Evolutionary conservation across 2,797 vertebrate species (phyloP).

Genomic region (Chaenodraco wilsoni): DNA sequence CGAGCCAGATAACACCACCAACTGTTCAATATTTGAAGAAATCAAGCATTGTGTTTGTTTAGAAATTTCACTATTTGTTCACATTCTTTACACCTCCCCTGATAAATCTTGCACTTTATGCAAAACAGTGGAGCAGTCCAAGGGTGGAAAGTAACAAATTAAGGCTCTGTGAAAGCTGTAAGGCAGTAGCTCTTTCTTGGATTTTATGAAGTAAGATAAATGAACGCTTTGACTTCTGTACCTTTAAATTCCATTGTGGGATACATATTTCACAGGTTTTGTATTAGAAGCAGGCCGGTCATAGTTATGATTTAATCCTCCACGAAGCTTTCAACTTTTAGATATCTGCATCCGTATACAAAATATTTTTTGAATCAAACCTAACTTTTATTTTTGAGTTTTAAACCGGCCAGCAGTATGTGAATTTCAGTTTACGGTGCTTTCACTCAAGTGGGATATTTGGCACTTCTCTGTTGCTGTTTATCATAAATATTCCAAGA

Average conservation of each 20-base stretch:
- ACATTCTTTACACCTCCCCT: conserved; percentile 51
- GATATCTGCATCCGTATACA: neutral
- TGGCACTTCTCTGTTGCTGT: conserved; percentile 43
- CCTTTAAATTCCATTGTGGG: conserved; percentile 14
- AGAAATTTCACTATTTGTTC: conserved; percentile 68
- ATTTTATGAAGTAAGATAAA: conserved; percentile 39
- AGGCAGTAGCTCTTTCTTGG: conserved; percentile 37
- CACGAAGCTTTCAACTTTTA: conserved; percentile 18
- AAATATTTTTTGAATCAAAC: conserved; percentile 8
- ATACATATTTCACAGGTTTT: conserved; percentile 19
- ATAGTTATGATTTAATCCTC: conserved; percentile 7
- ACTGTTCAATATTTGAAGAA: conserved; percentile 83
- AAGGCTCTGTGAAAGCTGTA: conserved; percentile 46
- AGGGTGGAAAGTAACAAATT: conserved; percentile 69
- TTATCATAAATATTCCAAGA: conserved; percentile 69
- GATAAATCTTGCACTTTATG: conserved; percentile 69
- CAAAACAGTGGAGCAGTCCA: conserved; percentile 66
- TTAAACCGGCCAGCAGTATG: conserved; percentile 17
- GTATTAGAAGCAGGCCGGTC: conserved; percentile 1
- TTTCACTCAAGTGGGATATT: conserved; percentile 48
- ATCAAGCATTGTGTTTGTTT: conserved; percentile 78
- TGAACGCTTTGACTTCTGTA: conserved; percentile 30
- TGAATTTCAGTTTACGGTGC: conserved; percentile 24
- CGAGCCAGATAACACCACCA: conserved; percentile 81
- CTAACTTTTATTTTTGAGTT: conserved; percentile 26